Evolutionary conservation across 1,140 invertebrate species (phyloP), one percentile per base, ranked within the genome.

Genomic region (Bombus soroeensis): DNA sequence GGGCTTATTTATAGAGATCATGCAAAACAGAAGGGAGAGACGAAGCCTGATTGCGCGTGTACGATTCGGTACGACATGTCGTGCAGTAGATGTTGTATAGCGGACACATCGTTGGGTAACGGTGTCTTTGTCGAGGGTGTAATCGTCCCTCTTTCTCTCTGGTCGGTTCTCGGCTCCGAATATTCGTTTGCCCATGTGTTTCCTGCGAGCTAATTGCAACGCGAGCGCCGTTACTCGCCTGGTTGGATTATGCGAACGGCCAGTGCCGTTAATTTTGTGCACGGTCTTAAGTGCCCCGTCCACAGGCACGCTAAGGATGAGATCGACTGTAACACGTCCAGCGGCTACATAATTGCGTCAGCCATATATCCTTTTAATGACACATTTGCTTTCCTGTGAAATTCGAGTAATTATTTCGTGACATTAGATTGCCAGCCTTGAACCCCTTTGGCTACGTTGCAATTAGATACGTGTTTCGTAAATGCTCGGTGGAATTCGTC

Each of bases 181-280:
- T 92, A 92, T 93, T 93, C 89, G 89, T 92, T 93, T 75, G 90
- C 73, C 85, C 84, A 78, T 92, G 91, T 93, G 88, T 91, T 93
- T 90, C 92, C 90, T 88, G 87, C 87, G 81, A 90, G 91, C 92
- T 94, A 94, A 94, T 94, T 94, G 92, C 91, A 87, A 87, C 89
- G 86, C 86, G 85, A 92, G 82, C 89, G 91, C 89, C 92, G 91
- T 94, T 94, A 93, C 85, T 91, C 91, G 89, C 78, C 68, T n/a
- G 71, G 87, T 75, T 87, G 92, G 91, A 93, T 94, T 94, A 91
- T 91, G 90, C 89, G 89, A 93, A 88, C 86, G 88, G 86, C 62
- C 88, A 41, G 81, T 88, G 88, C 89, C 91, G 90, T 93, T 93
- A 93, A 94, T 93, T 92, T 90, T 72, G 85, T 85, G 79, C 73